Percentiles rank a stretch among this genome's conserved stretches.
phyloP scores from a whole-genome alignment of 1,140 invertebrate genomes.

The Maniola jurtina region DNA sequence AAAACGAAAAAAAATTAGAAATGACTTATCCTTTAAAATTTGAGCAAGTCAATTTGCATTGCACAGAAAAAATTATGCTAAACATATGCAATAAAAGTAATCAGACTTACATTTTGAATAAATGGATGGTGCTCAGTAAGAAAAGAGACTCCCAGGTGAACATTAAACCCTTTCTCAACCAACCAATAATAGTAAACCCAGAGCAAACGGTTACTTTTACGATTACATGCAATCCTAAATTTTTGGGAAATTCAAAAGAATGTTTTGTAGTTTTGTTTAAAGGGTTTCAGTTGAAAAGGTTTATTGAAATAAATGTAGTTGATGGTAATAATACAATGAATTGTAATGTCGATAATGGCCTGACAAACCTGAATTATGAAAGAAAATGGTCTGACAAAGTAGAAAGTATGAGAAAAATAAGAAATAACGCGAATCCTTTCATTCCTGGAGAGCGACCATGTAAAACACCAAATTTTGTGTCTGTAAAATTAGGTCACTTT shows the following conservation, averaged over 20 bases:
- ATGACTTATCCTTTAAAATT: conserved; percentile 61
- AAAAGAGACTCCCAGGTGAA: conserved; percentile 59
- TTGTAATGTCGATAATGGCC: conserved; percentile 3
- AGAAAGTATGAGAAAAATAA: conserved; percentile 48
- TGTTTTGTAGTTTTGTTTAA: conserved; percentile 56
- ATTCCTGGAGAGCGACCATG: conserved; percentile 80
- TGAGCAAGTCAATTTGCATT: conserved; percentile 48
- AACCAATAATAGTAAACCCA: conserved; percentile 50
- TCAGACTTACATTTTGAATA: conserved; percentile 53
- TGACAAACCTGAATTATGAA: no score
- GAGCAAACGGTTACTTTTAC: conserved; percentile 47
- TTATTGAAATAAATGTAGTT: conserved; percentile 57
- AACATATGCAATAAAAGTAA: conserved; percentile 57
- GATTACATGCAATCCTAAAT: conserved; percentile 65
- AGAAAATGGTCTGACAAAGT: conserved; percentile 28
- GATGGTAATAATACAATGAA: conserved; percentile 38
- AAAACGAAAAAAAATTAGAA: conserved; percentile 51
- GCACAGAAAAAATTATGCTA: conserved; percentile 41
- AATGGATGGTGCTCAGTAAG: conserved; percentile 62
- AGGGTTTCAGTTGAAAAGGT: conserved; percentile 65
- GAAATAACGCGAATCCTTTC: conserved; percentile 47
- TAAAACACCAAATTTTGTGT: conserved; percentile 79
- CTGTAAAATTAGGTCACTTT: conserved; percentile 75
- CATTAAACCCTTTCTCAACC: conserved; percentile 53
- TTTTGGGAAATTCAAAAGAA: conserved; percentile 60